phyloP scores from a whole-genome alignment of 2,888 invertebrate genomes.

The Ectobius pallidus region DNA sequence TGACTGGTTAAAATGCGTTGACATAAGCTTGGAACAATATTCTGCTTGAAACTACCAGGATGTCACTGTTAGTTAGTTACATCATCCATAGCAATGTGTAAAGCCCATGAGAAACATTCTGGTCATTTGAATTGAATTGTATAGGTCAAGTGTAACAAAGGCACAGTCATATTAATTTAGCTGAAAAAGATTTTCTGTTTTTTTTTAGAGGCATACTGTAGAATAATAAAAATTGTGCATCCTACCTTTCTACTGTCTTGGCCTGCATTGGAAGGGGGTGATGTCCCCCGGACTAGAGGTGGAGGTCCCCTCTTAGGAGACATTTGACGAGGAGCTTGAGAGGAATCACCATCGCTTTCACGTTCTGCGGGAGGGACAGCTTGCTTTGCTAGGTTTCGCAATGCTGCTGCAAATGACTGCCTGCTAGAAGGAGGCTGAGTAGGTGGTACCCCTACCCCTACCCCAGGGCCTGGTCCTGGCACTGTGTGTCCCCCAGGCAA shows the following conservation, averaged over 20 bases:
- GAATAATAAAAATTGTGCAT: no score
- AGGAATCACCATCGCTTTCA: slow-evolving; percentile 44
- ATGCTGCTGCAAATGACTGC: slow-evolving; percentile 85
- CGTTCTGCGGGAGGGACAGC: slow-evolving; percentile 66
- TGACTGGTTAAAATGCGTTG: no score
- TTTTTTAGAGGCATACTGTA: no score
- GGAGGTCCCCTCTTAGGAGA: slow-evolving; percentile 46
- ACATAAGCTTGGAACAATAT: no score
- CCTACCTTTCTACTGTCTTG: slow-evolving; percentile 39
- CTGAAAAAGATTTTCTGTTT: no score
- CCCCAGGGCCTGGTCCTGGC: slow-evolving; percentile 42
- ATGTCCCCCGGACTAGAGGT: slow-evolving; percentile 48
- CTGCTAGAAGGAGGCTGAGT: slow-evolving; percentile 42
- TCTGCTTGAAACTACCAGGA: no score
- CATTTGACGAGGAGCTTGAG: slow-evolving; percentile 39
- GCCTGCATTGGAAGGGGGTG: slow-evolving; percentile 43
- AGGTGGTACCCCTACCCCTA: slow-evolving; percentile 36
- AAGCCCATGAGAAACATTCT: no score
- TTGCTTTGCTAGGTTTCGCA: slow-evolving; percentile 90
- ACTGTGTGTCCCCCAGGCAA: slow-evolving; percentile 43
- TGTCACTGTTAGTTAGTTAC: no score
- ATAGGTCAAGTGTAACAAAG: no score
- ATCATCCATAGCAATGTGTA: no score
- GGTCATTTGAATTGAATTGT: no score
- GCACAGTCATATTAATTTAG: no score